Conservation (phyloP, 2,113 vertebrate genomes). For the Tupaia tana region DNA sequence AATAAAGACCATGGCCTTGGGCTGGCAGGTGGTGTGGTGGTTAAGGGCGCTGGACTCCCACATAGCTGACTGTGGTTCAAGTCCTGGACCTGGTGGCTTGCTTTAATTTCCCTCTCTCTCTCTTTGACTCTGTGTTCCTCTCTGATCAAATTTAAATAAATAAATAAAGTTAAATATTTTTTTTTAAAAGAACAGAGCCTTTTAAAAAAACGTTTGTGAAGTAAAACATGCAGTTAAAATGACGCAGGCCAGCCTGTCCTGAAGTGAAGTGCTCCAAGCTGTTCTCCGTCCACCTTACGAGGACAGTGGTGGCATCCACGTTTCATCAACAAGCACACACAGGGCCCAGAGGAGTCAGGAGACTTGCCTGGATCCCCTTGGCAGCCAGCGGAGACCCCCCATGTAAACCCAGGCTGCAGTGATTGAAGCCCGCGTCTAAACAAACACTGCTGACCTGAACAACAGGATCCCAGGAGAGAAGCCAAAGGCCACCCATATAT, state of each 20-base stretch:
- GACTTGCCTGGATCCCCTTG: rapidly evolving
- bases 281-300: background rate
- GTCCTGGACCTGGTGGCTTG: too few relatives aligned
- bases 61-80: too few relatives aligned
- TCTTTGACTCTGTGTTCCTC: too few relatives aligned
- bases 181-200: too few relatives aligned
- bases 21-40: too few relatives aligned
- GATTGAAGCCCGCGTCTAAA: background rate
- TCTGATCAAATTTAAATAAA: too few relatives aligned
- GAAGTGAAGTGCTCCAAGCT: background rate
- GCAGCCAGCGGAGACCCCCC: background rate
- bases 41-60: too few relatives aligned
- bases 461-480: background rate
- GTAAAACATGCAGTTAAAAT: background rate
- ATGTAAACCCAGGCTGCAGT: background rate
- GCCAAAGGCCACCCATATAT: background rate
- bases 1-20: too few relatives aligned
- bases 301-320: background rate
- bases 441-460: too few relatives aligned
- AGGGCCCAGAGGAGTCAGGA: background rate
- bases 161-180: too few relatives aligned
- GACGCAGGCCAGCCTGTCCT: background rate
- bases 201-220: background rate
- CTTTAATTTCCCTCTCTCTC: too few relatives aligned
- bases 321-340: background rate